A percentile compares a stretch with the other conserved stretches of the same genome.
Evolutionary conservation across 2,797 vertebrate genomes (phyloP).

Genomic region (Lindbergichthys nudifrons): DNA sequence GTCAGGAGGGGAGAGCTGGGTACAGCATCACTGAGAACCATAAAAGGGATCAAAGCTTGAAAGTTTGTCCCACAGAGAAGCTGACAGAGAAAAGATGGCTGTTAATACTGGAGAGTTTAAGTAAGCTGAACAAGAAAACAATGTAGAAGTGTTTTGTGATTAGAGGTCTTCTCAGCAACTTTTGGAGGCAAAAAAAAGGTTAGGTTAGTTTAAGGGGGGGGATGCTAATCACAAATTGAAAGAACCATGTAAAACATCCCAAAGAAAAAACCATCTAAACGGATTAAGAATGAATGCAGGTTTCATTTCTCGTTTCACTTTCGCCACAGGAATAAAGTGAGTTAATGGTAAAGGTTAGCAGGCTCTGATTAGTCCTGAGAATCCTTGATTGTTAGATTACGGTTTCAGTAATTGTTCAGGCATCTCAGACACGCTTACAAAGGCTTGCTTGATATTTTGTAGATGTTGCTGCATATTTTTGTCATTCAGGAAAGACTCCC

Average conservation of each 20-base stretch:
- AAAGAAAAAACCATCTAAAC: background rate
- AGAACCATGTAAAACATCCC: background rate
- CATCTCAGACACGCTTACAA: slow-evolving; percentile 4
- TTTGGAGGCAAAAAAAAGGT: slow-evolving; percentile 30
- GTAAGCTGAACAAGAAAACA: slow-evolving; percentile 43
- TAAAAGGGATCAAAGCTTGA: slow-evolving; percentile 39
- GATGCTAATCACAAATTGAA: slow-evolving; percentile 28
- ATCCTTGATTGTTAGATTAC: slow-evolving; percentile 20
- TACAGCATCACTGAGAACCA: slow-evolving; percentile 63
- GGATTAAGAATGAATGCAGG: background rate
- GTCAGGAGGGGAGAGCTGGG: slow-evolving; percentile 68
- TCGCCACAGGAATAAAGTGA: background rate
- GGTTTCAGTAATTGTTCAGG: slow-evolving; percentile 3
- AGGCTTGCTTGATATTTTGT: background rate
- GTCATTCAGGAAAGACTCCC: background rate
- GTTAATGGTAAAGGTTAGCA: background rate
- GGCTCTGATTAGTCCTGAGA: slow-evolving; percentile 23
- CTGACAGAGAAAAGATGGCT: slow-evolving; percentile 35
- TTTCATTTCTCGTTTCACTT: background rate
- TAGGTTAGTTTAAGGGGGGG: slow-evolving; percentile 42
- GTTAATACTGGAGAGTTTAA: slow-evolving; percentile 16
- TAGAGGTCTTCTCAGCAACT: slow-evolving; percentile 28
- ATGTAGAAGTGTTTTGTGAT: background rate
- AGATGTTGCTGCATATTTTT: background rate
- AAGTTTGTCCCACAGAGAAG: slow-evolving; percentile 43